Percentiles rank a stretch among this genome's conserved stretches.
phyloP scores from a whole-genome alignment of 2,113 vertebrate genomes.

The Gallinago jamesoni region DNA sequence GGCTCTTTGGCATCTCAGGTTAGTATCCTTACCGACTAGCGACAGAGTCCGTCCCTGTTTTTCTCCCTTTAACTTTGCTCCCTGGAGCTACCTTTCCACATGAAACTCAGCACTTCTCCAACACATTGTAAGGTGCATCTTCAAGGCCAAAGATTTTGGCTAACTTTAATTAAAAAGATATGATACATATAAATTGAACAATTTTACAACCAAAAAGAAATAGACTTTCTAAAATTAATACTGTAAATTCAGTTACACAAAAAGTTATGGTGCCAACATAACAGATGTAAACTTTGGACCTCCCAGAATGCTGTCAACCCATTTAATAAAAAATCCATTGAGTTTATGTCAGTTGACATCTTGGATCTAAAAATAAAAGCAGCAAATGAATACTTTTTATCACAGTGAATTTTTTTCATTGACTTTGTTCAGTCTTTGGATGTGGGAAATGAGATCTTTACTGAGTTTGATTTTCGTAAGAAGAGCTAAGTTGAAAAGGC shows the following conservation, averaged over 20 bases:
- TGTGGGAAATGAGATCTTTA: neutral
- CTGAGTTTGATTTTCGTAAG: neutral
- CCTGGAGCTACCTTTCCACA: neutral
- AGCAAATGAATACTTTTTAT: neutral
- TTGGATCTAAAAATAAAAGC: neutral
- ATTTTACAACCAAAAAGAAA: neutral
- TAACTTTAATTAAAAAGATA: neutral
- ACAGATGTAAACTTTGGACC: neutral
- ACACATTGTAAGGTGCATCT: neutral
- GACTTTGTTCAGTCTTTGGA: neutral
- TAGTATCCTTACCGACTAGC: neutral
- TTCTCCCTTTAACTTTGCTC: neutral
- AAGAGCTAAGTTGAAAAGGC: neutral
- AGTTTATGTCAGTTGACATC: neutral
- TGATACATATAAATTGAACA: neutral
- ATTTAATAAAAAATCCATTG: neutral
- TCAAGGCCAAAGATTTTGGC: neutral
- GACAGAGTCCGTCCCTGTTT: neutral
- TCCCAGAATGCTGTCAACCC: neutral
- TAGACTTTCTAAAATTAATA: neutral
- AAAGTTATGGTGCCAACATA: neutral
- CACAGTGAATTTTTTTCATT: neutral
- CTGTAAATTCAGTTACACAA: neutral
- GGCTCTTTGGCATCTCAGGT: neutral
- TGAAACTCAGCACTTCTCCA: neutral